A percentile compares a stretch with the other conserved stretches of the same genome.
Conservation (phyloP, 2,113 vertebrate species). For the Vimba vimba region DNA sequence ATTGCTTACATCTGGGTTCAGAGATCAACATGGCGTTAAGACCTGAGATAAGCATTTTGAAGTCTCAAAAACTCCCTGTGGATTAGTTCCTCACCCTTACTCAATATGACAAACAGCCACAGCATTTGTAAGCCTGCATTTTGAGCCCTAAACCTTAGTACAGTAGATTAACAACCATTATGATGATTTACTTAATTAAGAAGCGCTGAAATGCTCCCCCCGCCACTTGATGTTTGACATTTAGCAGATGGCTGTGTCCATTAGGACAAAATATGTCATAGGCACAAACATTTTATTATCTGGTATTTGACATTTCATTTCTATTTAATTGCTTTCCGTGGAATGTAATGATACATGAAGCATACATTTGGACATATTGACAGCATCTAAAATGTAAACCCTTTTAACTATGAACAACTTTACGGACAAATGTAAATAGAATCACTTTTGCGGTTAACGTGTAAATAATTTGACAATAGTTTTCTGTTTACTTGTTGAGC, state of each 20-base stretch:
- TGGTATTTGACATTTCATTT: not conserved
- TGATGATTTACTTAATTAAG: conserved; percentile 29
- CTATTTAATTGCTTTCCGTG: not conserved
- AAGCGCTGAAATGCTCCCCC: not conserved
- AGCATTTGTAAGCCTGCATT: conserved; percentile 4
- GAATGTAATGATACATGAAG: not conserved
- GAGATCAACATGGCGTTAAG: conserved; percentile 68
- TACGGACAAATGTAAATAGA: not conserved
- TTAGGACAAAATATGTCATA: conserved; percentile 11
- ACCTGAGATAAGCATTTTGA: conserved; percentile 68
- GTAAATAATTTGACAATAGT: too few relatives aligned
- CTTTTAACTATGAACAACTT: not conserved
- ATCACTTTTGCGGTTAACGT: not conserved
- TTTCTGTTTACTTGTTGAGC: not conserved
- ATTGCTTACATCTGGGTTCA: conserved; percentile 72
- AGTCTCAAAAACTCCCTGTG: conserved; percentile 10
- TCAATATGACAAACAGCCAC: conserved; percentile 19
- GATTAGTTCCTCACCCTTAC: conserved; percentile 22
- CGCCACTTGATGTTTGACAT: conserved; percentile 1
- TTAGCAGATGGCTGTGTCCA: conserved; percentile 7
- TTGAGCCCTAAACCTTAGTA: conserved; percentile 3
- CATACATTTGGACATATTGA: not conserved
- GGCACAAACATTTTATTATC: not conserved
- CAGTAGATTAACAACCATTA: conserved; percentile 22
- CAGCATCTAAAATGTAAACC: not conserved